Evolutionary conservation across 2,888 invertebrate genomes (phyloP), one percentile per base, ranked within the genome.

Genomic region (Anticlea derivata): DNA sequence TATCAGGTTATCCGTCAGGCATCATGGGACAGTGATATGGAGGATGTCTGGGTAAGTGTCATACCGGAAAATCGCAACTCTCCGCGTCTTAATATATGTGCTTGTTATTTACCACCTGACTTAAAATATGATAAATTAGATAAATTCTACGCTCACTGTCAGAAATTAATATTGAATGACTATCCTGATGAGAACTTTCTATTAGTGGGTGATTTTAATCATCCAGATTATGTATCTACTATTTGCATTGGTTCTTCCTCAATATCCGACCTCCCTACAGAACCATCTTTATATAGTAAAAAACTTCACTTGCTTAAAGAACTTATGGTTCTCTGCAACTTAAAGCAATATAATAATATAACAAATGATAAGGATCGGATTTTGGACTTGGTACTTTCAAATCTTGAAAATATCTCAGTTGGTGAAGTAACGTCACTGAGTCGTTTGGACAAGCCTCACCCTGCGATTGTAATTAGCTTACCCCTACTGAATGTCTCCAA

Each of bases 11-110:
- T 47, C 30, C 58, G 55, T 49, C 52, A 53, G 12, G 29, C 48
- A 31, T 45, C 45, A 0, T 58, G 51, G 51, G 50, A 55, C 1
- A 53, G 29, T 13, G 5, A 22, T 10, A 24, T 50, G 43, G 53
- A 56, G 46, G 52, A 52, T 50, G 8, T 56, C 34, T 56, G 52
- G 56, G 5, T 52, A 10, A 44, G 22, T 11, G 7, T 50, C 29
- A 1, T 45, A 20, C 17, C 44, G 1, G 38, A 27, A 22, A 34
- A 13, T 0, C 7, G 7, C n/a, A 29, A 10, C 7, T 26, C 7
- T 0, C 17, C 20, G 2, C 29, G 13, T 7, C 12, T 49, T 5
- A 37, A 49, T 10, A 38, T 49, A n/a, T 49, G 48, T 24, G 13
- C 41, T n/a, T 41, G 41, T 23, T 49, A 49, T 11, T 20, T 49